Evolutionary conservation across 2,797 vertebrate genomes (phyloP).

Genomic region (Poeciliopsis gracilis): DNA sequence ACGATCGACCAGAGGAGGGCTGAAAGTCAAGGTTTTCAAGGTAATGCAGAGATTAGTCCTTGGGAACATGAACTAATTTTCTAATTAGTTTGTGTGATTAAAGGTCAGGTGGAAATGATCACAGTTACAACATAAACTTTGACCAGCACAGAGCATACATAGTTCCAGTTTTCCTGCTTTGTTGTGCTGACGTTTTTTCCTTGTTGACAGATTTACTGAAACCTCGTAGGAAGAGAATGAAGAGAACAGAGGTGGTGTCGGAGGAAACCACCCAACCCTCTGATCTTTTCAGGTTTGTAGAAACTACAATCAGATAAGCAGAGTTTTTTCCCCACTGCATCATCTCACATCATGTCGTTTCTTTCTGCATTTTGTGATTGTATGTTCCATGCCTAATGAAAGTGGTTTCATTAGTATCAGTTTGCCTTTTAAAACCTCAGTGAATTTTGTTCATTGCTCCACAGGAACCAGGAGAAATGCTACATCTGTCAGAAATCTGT

Average conservation of each 20-base stretch:
- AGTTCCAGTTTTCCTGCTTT: neutral
- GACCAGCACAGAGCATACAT: neutral
- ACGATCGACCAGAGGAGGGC: conserved; percentile 16
- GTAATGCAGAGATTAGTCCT: conserved; percentile 22
- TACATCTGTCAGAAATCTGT: conserved; percentile 86
- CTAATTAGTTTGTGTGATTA: neutral
- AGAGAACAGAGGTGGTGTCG: conserved; percentile 47
- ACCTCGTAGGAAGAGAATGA: conserved; percentile 73
- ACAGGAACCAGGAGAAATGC: conserved; percentile 86
- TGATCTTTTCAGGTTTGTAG: conserved; percentile 78
- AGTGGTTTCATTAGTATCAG: neutral
- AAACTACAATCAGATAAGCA: neutral
- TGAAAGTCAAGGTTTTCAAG: neutral
- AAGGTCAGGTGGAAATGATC: neutral
- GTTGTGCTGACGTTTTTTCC: neutral
- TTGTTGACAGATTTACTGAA: conserved; percentile 60
- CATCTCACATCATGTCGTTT: neutral
- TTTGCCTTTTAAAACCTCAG: neutral
- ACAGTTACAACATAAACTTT: neutral
- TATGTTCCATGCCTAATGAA: neutral
- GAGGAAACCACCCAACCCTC: conserved; percentile 44
- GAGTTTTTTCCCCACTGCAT: neutral
- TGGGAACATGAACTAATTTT: neutral
- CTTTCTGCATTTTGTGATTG: neutral
- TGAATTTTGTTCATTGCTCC: neutral